A percentile compares a stretch with the other conserved stretches of the same genome.
phyloP scores from a whole-genome alignment of 2,888 invertebrate species.

The Leptopilina drosophilae region DNA sequence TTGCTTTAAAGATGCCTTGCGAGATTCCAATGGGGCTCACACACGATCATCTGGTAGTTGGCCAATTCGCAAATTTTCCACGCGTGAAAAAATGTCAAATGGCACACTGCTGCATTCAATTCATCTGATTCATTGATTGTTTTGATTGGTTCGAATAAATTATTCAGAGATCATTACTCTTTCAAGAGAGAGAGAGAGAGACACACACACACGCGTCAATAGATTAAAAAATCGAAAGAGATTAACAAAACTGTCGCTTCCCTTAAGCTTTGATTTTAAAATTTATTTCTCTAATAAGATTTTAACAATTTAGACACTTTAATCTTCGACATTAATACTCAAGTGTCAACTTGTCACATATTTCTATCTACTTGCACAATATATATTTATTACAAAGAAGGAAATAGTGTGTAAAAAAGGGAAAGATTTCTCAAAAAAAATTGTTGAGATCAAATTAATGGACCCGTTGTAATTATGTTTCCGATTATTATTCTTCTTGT shows the following conservation, averaged over 20 bases:
- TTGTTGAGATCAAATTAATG: constrained; percentile 35
- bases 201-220: neutral
- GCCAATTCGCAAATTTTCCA: constrained; percentile 50
- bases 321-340: neutral
- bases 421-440: neutral
- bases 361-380: neutral
- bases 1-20: constrained; percentile 46
- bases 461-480: constrained; percentile 27
- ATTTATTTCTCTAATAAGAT: neutral
- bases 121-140: constrained; percentile 10
- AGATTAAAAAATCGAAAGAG: neutral
- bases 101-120: constrained; percentile 15
- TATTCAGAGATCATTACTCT: constrained; percentile 5
- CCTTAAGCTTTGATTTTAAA: neutral
- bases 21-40: constrained; percentile 39
- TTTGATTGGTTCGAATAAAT: constrained; percentile 14
- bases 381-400: too few relatives aligned
- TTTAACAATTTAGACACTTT: constrained; percentile 45
- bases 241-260: neutral
- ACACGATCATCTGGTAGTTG: constrained; percentile 42
- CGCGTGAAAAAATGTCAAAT: constrained; percentile 44
- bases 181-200: neutral
- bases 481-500: neutral
- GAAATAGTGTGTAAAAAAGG: constrained; percentile 1
- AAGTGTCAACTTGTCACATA: neutral